A percentile compares a stretch with the other conserved stretches of the same genome.
Conservation (phyloP, 2,888 invertebrate species). For the Cyaniris semiargus region DNA sequence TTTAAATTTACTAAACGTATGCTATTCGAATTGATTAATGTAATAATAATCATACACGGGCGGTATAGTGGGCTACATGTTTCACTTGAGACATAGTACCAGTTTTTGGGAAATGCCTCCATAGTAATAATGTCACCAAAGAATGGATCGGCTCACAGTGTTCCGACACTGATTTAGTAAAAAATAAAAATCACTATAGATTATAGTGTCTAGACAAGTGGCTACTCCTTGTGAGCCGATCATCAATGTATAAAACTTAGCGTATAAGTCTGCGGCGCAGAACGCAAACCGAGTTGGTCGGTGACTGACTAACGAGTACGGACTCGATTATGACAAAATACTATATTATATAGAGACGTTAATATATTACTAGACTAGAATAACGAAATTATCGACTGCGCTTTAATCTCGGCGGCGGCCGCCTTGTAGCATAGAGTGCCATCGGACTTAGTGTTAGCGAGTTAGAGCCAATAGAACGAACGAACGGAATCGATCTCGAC, state of each 20-base stretch:
- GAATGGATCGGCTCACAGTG: slow-evolving; percentile 52
- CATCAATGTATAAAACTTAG: slow-evolving; percentile 27
- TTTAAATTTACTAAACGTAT: background rate
- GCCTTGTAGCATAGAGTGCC: slow-evolving; percentile 73
- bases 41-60: background rate
- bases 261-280: slow-evolving; percentile 13
- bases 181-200: background rate
- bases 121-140: slow-evolving; percentile 50
- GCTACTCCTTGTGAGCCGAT: slow-evolving; percentile 5
- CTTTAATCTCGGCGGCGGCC: slow-evolving; percentile 47
- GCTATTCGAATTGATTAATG: slow-evolving; percentile 1
- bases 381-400: slow-evolving; percentile 43
- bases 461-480: slow-evolving; percentile 71
- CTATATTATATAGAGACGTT: slow-evolving; percentile 28
- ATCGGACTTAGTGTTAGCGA: slow-evolving; percentile 74
- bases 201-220: background rate
- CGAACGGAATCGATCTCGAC: slow-evolving; percentile 60
- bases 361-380: slow-evolving; percentile 30
- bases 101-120: slow-evolving; percentile 7
- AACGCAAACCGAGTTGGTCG: slow-evolving; percentile 13
- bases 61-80: background rate
- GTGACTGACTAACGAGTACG: slow-evolving; percentile 20
- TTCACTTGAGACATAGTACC: background rate
- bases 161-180: slow-evolving; percentile 4
- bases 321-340: slow-evolving; percentile 30